Percentiles rank a stretch among this genome's conserved stretches.
These are phyloP conservation scores for Eilema caniola DNA, from an alignment of 2,888 invertebrate genomes.

Conservation along the genomic window DNA sequence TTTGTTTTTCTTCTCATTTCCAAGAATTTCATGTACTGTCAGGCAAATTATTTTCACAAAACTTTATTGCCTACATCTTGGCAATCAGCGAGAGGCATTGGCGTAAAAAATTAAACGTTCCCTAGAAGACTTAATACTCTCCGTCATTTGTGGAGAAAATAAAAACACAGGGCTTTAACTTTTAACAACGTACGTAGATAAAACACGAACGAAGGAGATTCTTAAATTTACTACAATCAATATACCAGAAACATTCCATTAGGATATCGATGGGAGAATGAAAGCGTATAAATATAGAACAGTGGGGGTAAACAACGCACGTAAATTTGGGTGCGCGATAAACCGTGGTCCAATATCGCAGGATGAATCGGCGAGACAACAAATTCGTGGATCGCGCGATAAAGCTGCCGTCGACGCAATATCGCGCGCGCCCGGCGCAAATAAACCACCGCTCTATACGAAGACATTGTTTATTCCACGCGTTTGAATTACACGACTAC, in stretches of 20 bases:
- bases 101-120: slow-evolving; percentile 28
- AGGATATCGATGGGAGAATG: slow-evolving; percentile 45
- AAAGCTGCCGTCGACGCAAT: slow-evolving; percentile 48
- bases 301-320: slow-evolving; percentile 52
- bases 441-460: slow-evolving; percentile 43
- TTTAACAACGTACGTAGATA: slow-evolving; percentile 34
- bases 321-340: slow-evolving; percentile 56
- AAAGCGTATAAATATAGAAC: slow-evolving; percentile 48
- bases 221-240: slow-evolving; percentile 40
- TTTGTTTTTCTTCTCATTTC: slow-evolving; percentile 23
- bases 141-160: slow-evolving; percentile 18
- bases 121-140: slow-evolving; percentile 1
- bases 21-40: slow-evolving; percentile 38
- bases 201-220: slow-evolving; percentile 5
- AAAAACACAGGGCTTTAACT: slow-evolving; percentile 28
- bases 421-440: slow-evolving; percentile 43
- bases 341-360: slow-evolving; percentile 60
- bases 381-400: slow-evolving; percentile 61
- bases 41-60: slow-evolving; percentile 37
- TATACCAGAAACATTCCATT: slow-evolving; percentile 48
- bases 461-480: slow-evolving; percentile 41
- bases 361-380: slow-evolving; percentile 62
- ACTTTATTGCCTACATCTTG: slow-evolving; percentile 33
- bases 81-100: slow-evolving; percentile 33
- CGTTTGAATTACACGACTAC: slow-evolving; percentile 41